Base-by-base conservation (phyloP, 2,113 vertebrate species). In the Coptodon rendalli region DNA sequence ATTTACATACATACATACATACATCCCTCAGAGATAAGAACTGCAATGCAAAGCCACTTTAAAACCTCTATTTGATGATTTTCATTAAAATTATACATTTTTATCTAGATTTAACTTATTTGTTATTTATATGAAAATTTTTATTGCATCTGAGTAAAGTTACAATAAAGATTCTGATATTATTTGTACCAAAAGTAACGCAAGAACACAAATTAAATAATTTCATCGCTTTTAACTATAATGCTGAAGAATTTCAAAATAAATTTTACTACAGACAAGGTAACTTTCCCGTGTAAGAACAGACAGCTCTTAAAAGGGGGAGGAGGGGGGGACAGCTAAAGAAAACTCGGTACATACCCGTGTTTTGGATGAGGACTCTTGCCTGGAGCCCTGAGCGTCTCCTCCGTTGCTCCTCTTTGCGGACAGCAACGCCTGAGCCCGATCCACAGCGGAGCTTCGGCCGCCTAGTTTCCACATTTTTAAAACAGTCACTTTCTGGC, bases 361-460 rank as follows among this genome's bases (percentile, higher is more conserved):
- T 57, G 86, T 52, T 48, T 27, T 48, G 61, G 13, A 63, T 3
- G 57, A 2, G 1, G 56, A 16, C 8, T 31, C 71, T 53, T 3
- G 86, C 9, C 27, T 27, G 34, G 84, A 40, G 38, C 38, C 31
- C 54, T 22, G 76, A 1, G 5, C 13, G 59, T 16, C 86, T 66
- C 52, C 86, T 80, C 66, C 14, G 29, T 79, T 29, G 52, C 57
- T 82, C 80, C 91, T 94, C 86, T 85, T 92, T 11, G 91, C 93
- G 11, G 94, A 93, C 6, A 97, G 95, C 76, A 96, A 92, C 1
- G 91, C 95, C 38, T 96, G 83, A 5, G 97, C 97, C 45, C 96
- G 94, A 56, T 96, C 95, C 54, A 97, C 83, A 80, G 95, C 96
- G 3, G 95, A 91, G 86, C 87, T 96, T 24, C 92, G 85, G 9